These are phyloP conservation scores for Eurytoma californica DNA, from an alignment of 2,888 invertebrate species.

Conservation along the genomic window DNA sequence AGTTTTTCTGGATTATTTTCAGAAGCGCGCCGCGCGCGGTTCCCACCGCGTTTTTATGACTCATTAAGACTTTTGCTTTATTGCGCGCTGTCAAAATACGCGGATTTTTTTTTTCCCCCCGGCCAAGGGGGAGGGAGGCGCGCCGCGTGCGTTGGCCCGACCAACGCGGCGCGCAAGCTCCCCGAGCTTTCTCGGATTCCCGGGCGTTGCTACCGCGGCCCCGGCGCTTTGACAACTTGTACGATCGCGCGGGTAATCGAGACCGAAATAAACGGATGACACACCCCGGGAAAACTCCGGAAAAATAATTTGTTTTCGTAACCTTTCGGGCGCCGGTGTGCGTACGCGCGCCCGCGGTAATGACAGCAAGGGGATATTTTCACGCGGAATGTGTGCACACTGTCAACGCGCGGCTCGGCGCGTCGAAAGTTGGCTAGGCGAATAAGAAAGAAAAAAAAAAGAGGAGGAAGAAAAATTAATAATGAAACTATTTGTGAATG, in stretches of 20 bases:
- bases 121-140: too few relatives aligned
- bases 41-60: background rate
- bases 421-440: too few relatives aligned
- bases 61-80: background rate
- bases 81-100: too few relatives aligned
- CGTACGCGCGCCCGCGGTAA: too few relatives aligned
- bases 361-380: background rate
- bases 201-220: background rate
- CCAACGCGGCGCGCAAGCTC: too few relatives aligned
- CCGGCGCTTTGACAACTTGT: background rate
- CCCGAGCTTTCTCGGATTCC: background rate
- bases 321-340: background rate
- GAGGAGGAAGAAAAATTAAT: too few relatives aligned
- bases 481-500: too few relatives aligned
- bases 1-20: background rate
- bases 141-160: too few relatives aligned
- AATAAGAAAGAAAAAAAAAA: too few relatives aligned
- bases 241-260: background rate
- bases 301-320: constrained; percentile 34
- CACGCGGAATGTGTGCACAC: background rate
- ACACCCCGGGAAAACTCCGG: constrained; percentile 11
- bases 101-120: too few relatives aligned
- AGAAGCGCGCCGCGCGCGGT: background rate
- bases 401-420: background rate
- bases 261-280: constrained; percentile 27